phyloP scores from a whole-genome alignment of 2,797 vertebrate species.

The Argya squamiceps region DNA sequence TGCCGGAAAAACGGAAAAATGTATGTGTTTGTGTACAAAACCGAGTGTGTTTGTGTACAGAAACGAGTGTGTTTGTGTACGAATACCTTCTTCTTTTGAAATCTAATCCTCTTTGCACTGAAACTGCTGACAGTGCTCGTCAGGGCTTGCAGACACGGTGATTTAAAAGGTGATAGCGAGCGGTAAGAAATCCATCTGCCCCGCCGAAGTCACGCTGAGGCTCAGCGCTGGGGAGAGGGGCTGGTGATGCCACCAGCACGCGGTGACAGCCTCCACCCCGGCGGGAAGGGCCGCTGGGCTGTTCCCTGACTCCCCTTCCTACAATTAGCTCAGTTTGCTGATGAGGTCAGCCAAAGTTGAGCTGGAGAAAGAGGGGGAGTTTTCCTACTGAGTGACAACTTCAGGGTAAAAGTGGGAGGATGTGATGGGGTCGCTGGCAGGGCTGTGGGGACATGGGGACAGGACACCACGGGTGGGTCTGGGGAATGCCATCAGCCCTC shows the following conservation, averaged over 20 bases:
- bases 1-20: not conserved
- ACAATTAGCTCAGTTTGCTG: not conserved
- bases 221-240: accelerated
- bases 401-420: not conserved
- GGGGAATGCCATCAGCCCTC: not conserved
- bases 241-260: accelerated
- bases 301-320: accelerated
- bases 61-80: not conserved
- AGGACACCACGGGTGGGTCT: accelerated
- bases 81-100: not conserved
- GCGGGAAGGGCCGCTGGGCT: not conserved
- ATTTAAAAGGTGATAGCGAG: not conserved
- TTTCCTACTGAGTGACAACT: not conserved
- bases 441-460: accelerated
- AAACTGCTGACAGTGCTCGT: not conserved
- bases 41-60: not conserved
- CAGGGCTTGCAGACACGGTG: not conserved
- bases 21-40: not conserved
- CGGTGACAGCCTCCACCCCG: accelerated
- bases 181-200: accelerated
- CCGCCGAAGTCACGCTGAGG: accelerated
- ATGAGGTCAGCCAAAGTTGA: not conserved
- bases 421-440: accelerated
- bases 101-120: not conserved
- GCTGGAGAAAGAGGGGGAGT: not conserved